A percentile compares a stretch with the other conserved stretches of the same genome.
phyloP scores from a whole-genome alignment of 2,113 vertebrate species.

The Corythaixoides concolor region DNA sequence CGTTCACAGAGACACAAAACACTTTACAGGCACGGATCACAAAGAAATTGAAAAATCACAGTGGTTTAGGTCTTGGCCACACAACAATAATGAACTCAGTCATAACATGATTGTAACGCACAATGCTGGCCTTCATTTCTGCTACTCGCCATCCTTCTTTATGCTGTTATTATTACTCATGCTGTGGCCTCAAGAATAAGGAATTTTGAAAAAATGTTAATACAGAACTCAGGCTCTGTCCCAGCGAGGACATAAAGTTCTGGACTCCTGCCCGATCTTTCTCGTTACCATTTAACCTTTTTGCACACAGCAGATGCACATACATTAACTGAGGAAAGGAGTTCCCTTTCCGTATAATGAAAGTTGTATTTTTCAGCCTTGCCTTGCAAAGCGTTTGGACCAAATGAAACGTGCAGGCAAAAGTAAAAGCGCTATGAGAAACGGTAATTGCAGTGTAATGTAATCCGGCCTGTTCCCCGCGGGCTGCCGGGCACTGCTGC shows the following conservation, averaged over 20 bases:
- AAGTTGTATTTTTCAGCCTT: not conserved
- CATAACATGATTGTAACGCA: fast-evolving
- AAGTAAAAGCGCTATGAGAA: not conserved
- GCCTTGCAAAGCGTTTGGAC: not conserved
- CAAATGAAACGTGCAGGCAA: not conserved
- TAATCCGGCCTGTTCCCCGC: not conserved
- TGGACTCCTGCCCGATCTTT: not conserved
- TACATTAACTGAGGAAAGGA: not conserved
- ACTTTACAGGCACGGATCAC: not conserved
- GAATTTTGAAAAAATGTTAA: not conserved
- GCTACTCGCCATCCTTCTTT: not conserved
- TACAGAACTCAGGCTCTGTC: not conserved
- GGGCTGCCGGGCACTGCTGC: not conserved
- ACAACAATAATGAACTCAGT: not conserved
- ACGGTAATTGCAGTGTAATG: not conserved
- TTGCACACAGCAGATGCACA: not conserved
- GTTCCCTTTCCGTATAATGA: not conserved
- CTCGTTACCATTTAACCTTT: not conserved
- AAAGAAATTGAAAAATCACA: not conserved
- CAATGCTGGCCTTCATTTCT: not conserved
- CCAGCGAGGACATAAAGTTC: not conserved
- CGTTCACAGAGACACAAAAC: not conserved
- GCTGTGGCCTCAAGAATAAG: not conserved
- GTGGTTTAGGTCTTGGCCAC: not conserved
- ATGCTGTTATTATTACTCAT: not conserved